Percentiles rank a stretch among this genome's conserved stretches.
phyloP scores from a whole-genome alignment of 2,113 vertebrate species.

The Climacteris rufus region DNA sequence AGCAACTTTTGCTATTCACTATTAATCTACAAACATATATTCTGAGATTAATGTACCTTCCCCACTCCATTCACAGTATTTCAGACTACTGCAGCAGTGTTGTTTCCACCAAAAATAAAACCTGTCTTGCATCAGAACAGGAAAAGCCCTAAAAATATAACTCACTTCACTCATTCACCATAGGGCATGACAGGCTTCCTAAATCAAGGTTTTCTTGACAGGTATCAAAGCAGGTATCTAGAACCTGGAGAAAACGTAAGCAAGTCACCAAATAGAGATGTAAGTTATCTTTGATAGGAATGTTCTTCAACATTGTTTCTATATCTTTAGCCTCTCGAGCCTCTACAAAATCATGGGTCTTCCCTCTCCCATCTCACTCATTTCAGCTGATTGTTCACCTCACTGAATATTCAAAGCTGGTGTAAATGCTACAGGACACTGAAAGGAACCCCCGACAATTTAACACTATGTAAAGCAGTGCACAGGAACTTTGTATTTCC shows the following conservation, averaged over 20 bases:
- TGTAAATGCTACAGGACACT: background rate
- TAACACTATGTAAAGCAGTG: background rate
- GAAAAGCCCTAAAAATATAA: background rate
- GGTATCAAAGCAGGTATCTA: background rate
- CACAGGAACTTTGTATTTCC: background rate
- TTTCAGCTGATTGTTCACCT: background rate
- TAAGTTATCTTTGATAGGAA: background rate
- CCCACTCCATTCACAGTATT: background rate
- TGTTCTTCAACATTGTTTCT: background rate
- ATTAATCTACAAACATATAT: background rate
- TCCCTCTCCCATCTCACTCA: background rate
- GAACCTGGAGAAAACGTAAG: background rate
- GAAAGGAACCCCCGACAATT: background rate
- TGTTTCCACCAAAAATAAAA: conserved; percentile 11
- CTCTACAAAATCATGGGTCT: background rate
- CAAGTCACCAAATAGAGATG: background rate
- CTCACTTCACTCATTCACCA: background rate
- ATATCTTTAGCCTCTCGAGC: background rate
- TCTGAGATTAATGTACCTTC: background rate
- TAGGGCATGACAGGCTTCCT: background rate
- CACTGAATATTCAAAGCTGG: accelerated
- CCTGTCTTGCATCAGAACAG: background rate
- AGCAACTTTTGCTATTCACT: background rate
- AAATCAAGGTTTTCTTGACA: background rate
- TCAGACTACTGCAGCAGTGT: background rate